phyloP scores from a whole-genome alignment of 2,797 vertebrate genomes.

The Balearica regulorum region DNA sequence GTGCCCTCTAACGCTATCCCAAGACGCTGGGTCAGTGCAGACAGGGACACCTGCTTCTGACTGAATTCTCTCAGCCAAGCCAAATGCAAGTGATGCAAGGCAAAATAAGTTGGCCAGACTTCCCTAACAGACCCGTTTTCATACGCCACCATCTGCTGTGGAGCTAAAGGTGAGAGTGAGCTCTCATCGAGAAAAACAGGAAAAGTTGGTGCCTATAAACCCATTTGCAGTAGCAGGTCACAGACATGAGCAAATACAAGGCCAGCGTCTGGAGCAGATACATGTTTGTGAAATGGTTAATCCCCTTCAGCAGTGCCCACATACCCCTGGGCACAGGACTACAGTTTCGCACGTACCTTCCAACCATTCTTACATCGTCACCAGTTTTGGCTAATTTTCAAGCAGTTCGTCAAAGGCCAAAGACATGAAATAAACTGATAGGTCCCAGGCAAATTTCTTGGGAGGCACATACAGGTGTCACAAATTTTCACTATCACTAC shows the following conservation, averaged over 20 bases:
- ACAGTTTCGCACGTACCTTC: background rate
- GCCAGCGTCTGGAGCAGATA: background rate
- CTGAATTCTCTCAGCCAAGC: background rate
- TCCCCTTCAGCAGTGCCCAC: background rate
- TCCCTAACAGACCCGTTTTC: background rate
- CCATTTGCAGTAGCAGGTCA: background rate
- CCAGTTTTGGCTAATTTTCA: background rate
- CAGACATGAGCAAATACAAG: background rate
- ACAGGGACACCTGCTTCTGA: background rate
- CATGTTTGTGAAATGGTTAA: background rate
- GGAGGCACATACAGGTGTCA: background rate
- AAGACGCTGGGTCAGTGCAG: background rate
- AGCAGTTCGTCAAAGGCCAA: background rate
- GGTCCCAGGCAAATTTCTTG: background rate
- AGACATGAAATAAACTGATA: background rate
- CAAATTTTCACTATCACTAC: background rate
- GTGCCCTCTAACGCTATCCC: background rate
- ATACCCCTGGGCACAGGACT: background rate
- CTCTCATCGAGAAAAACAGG: background rate
- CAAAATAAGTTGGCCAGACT: background rate
- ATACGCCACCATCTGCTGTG: background rate
- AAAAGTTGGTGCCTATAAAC: background rate
- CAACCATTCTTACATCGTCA: background rate
- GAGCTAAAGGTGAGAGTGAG: background rate
- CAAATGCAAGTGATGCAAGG: background rate